These are phyloP conservation scores for Nycticorax nycticorax DNA, from an alignment of 2,113 vertebrate species.

Conservation along the genomic window DNA sequence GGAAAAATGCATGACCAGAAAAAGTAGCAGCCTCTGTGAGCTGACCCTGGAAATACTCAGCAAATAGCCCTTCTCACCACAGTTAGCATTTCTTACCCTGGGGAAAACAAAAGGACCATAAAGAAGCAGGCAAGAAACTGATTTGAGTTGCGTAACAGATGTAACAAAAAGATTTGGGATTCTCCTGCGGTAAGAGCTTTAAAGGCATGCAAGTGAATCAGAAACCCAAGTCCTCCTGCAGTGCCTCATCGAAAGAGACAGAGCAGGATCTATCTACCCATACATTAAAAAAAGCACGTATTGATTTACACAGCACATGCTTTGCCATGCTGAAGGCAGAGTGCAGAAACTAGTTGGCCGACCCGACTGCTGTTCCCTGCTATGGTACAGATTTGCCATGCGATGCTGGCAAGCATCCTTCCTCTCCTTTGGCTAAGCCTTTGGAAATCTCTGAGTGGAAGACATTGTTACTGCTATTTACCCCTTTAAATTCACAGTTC, in stretches of 20 bases:
- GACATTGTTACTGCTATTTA: background rate
- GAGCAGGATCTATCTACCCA: background rate
- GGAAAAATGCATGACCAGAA: background rate
- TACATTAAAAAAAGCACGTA: background rate
- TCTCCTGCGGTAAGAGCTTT: background rate
- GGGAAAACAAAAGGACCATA: background rate
- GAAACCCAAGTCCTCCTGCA: background rate
- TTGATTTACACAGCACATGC: background rate
- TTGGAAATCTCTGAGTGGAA: background rate
- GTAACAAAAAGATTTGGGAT: background rate
- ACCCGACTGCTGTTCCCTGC: background rate
- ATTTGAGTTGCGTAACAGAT: background rate
- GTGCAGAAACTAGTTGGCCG: background rate
- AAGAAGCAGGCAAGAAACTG: background rate
- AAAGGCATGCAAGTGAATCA: background rate
- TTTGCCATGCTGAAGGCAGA: background rate
- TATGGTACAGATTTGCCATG: background rate
- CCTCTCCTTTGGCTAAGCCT: background rate
- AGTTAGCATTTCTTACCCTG: background rate
- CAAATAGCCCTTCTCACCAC: background rate
- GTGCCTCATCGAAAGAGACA: background rate
- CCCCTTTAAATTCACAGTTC: background rate
- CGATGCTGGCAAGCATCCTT: background rate
- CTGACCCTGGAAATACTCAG: background rate
- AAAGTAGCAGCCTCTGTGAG: background rate